Evolutionary conservation across 64 coral and sea anemone genomes (phyloP), one percentile per base, ranked within the genome.

Genomic region (Acropora yongei): DNA sequence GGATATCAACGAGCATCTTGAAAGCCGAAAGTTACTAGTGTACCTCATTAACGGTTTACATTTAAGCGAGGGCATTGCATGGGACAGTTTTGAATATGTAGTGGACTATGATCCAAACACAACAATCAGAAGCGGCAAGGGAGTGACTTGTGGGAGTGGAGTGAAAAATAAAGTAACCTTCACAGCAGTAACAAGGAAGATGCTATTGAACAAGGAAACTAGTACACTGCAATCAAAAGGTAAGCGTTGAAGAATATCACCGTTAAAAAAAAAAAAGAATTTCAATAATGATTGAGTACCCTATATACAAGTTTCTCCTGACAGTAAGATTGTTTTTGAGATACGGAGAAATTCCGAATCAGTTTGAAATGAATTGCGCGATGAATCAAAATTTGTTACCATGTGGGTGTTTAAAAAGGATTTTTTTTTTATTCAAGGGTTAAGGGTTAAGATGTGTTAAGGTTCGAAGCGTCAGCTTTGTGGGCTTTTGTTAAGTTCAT

Each of bases 91-190:
- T 89, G 86, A 89, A 40, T 89, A 76, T 60, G 78, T 93, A 12
- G 67, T 93, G 18, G 92, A 93, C 41, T 93, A 88, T 76, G 86
- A 93, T 71, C 50, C 75, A 8, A 93, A 41, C 41, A 47, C 14
- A 60, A 41, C 11, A 8, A 57, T 57, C 42, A 44, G 66, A 83
- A 65, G 69, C 30, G 30, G 30, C 30, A 74, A 47, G 11, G 86
- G 76, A 6, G 49, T 89, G 75, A 49, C 58, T 13, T 44, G 75
- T 57, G 89, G 88, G 74, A 8, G 42, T 2, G 47, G 43, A 74
- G 86, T 89, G 9, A 93, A 80, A 76, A 68, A 20, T 57, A 68
- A 89, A 17, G 45, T 93, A 16, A 80, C 11, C 74, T 66, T 93
- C 18, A 82, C 18, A 17, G 80, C 78, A 63, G 57, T 76, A 11